Percentiles rank a stretch among this genome's conserved stretches.
Evolutionary conservation across 2,888 invertebrate species (phyloP).

Genomic region (Amorpha juglandis): DNA sequence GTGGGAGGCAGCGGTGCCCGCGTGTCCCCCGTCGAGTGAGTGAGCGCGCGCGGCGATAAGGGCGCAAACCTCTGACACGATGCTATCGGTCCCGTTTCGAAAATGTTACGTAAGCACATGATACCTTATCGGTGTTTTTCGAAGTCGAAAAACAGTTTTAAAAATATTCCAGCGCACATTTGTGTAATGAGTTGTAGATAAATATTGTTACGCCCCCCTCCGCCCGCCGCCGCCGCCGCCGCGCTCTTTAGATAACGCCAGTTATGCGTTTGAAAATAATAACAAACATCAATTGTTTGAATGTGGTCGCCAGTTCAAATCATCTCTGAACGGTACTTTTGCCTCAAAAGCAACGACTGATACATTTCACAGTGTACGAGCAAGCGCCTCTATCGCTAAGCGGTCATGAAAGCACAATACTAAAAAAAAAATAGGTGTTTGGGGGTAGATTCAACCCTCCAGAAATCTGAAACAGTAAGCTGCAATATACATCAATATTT

Average conservation of each 20-base stretch:
- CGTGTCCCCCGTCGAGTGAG: slow-evolving; percentile 1
- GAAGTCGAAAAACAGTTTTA: slow-evolving; percentile 46
- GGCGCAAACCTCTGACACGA: slow-evolving; percentile 46
- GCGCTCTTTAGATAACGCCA: slow-evolving; percentile 7
- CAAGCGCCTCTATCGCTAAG: too few species aligned
- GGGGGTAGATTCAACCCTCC: too few species aligned
- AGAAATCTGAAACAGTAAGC: too few species aligned
- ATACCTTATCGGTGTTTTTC: slow-evolving; percentile 49
- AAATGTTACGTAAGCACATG: slow-evolving; percentile 43
- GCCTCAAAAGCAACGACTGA: too few species aligned
- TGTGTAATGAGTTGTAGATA: slow-evolving; percentile 29
- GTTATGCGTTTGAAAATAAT: slow-evolving; percentile 14
- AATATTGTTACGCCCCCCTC: slow-evolving; percentile 11
- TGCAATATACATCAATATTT: too few species aligned
- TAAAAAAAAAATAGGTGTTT: too few species aligned
- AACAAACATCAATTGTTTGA: slow-evolving; percentile 9
- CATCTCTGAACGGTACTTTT: too few species aligned
- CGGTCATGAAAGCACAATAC: too few species aligned
- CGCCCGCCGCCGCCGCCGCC: not conserved
- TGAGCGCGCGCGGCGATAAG: slow-evolving; percentile 38
- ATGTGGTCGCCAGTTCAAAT: not conserved
- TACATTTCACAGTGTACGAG: too few species aligned
- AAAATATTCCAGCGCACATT: slow-evolving; percentile 42
- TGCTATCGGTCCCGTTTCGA: slow-evolving; percentile 47
- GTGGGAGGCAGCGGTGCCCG: not conserved